Percentiles rank a stretch among this genome's conserved stretches.
These are phyloP conservation scores for Alfaro cultratus DNA, from an alignment of 2,797 vertebrate species.

Conservation along the genomic window DNA sequence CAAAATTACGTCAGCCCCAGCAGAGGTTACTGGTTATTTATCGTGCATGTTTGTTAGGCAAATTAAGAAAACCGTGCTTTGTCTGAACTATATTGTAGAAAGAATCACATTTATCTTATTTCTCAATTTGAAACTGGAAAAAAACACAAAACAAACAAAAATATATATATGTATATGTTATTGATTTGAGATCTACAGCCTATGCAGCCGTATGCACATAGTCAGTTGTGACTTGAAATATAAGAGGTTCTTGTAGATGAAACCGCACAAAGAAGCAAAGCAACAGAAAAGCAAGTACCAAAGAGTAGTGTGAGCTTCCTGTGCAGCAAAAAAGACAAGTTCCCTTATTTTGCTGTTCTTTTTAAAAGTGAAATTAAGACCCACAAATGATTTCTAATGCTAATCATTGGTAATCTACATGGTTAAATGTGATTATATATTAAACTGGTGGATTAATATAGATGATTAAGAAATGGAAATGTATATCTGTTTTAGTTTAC, in stretches of 20 bases:
- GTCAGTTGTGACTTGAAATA: neutral
- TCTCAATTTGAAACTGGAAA: neutral
- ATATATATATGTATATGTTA: too few species aligned
- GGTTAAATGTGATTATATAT: neutral
- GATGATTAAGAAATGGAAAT: neutral
- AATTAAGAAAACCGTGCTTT: neutral
- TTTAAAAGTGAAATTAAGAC: neutral
- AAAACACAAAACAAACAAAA: neutral
- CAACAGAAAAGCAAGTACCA: conserved; percentile 36
- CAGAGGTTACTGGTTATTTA: neutral
- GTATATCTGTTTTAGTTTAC: conserved; percentile 14
- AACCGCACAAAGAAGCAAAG: conserved; percentile 23
- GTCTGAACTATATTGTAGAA: neutral
- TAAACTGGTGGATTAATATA: neutral
- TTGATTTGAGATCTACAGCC: neutral
- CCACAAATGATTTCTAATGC: neutral
- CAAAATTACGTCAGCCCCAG: neutral
- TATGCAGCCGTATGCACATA: neutral
- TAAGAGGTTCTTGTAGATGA: conserved; percentile 12
- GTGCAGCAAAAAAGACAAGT: conserved; percentile 17
- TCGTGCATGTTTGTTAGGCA: neutral
- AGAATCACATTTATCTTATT: neutral
- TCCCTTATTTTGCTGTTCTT: neutral
- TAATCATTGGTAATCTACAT: neutral
- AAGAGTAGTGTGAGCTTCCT: neutral